Evolutionary conservation across 1,140 invertebrate genomes (phyloP).

Genomic region (Copidosoma floridanum): DNA sequence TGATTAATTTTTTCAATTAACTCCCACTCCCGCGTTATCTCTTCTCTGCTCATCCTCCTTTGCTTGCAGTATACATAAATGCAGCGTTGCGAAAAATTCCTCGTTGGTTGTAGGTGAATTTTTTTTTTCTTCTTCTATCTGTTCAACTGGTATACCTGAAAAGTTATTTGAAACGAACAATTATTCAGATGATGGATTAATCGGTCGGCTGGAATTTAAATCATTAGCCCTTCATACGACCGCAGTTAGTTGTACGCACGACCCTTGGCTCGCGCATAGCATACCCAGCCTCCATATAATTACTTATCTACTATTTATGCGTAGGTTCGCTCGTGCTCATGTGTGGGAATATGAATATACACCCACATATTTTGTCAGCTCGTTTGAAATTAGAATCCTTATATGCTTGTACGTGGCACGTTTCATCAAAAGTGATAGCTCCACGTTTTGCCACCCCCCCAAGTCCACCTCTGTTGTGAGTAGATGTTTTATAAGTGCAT

Average conservation of each 20-base stretch:
- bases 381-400: too few species aligned
- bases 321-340: too few species aligned
- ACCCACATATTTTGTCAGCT: slow-evolving; percentile 5
- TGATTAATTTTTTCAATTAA: slow-evolving; percentile 31
- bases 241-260: neutral
- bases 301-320: slow-evolving; percentile 33
- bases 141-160: neutral
- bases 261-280: neutral
- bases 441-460: too few species aligned
- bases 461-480: too few species aligned
- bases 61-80: neutral
- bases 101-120: neutral
- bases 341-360: too few species aligned
- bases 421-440: too few species aligned
- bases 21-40: neutral
- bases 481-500: too few species aligned
- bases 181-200: slow-evolving; percentile 1
- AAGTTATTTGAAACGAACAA: neutral
- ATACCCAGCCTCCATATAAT: slow-evolving; percentile 45
- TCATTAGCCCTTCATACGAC: neutral
- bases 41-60: neutral
- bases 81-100: slow-evolving; percentile 17
- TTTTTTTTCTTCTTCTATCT: neutral
- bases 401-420: too few species aligned
- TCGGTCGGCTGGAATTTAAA: slow-evolving; percentile 14